Conservation (phyloP, 1,140 invertebrate genomes). For the Calliphora vicina region DNA sequence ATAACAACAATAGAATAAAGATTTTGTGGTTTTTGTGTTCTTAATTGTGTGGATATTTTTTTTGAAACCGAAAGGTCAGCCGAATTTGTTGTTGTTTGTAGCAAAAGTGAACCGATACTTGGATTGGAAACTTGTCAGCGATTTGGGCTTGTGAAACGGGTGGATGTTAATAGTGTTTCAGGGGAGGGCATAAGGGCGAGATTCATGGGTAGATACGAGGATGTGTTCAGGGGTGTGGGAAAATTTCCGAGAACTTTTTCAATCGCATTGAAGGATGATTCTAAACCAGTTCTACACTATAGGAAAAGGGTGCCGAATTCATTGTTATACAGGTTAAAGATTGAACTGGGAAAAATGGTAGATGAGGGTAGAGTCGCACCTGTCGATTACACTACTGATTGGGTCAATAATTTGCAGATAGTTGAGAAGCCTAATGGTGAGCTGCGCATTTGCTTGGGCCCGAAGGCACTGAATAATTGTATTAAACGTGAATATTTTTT, state of each 20-base stretch:
- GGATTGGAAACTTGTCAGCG: background rate
- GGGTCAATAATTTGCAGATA: too few relatives aligned
- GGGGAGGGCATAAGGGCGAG: background rate
- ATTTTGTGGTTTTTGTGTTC: too few relatives aligned
- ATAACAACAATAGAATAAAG: too few relatives aligned
- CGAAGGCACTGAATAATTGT: too few relatives aligned
- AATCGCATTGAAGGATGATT: background rate
- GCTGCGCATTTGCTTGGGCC: too few relatives aligned
- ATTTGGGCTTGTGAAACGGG: background rate
- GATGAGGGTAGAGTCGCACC: background rate
- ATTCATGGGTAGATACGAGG: background rate
- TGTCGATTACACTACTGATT: background rate
- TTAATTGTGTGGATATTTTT: too few relatives aligned
- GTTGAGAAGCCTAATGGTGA: too few relatives aligned
- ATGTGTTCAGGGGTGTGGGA: background rate
- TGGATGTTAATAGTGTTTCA: background rate
- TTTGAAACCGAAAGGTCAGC: too few relatives aligned
- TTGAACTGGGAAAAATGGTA: background rate
- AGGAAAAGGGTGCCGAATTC: background rate
- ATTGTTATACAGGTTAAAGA: background rate
- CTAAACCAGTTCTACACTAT: conserved; percentile 8
- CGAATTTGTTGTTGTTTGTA: too few relatives aligned
- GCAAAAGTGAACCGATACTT: background rate
- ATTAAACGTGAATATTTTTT: too few relatives aligned
- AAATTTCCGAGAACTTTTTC: conserved; percentile 12